phyloP scores from a whole-genome alignment of 2,113 vertebrate species.

The Eleginops maclovinus region DNA sequence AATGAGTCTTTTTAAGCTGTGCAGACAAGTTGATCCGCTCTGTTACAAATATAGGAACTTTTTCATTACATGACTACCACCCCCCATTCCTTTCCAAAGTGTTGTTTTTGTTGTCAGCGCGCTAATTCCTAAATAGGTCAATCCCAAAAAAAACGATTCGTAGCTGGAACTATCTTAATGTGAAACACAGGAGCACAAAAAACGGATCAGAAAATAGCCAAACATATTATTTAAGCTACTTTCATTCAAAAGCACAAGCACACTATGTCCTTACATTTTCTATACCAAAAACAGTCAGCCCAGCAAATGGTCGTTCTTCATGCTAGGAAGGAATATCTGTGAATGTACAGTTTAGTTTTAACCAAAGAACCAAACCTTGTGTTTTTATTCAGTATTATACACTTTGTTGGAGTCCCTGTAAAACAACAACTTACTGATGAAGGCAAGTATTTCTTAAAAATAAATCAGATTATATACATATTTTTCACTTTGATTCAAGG shows the following conservation, averaged over 20 bases:
- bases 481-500: constrained; percentile 29
- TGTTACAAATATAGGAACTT: constrained; percentile 74
- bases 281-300: neutral
- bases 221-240: neutral
- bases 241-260: neutral
- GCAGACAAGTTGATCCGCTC: constrained; percentile 78
- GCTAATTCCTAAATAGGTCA: constrained; percentile 76
- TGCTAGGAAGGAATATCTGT: too few relatives aligned
- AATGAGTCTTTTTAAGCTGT: constrained; percentile 75
- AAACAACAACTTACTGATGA: constrained; percentile 11
- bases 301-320: neutral
- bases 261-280: neutral
- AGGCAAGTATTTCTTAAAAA: constrained; percentile 4
- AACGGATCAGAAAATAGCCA: neutral
- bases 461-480: neutral
- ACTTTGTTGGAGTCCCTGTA: constrained; percentile 12
- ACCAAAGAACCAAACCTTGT: constrained; percentile 19
- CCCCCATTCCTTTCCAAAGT: constrained; percentile 33
- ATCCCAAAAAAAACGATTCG: constrained; percentile 38
- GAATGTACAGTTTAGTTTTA: constrained; percentile 29
- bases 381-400: constrained; percentile 19
- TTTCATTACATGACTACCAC: constrained; percentile 67
- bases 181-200: constrained; percentile 21
- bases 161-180: constrained; percentile 8
- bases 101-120: constrained; percentile 66